Evolutionary conservation across 2,888 invertebrate species (phyloP), one percentile per base, ranked within the genome.

Genomic region (Leptodirus hochenwartii): DNA sequence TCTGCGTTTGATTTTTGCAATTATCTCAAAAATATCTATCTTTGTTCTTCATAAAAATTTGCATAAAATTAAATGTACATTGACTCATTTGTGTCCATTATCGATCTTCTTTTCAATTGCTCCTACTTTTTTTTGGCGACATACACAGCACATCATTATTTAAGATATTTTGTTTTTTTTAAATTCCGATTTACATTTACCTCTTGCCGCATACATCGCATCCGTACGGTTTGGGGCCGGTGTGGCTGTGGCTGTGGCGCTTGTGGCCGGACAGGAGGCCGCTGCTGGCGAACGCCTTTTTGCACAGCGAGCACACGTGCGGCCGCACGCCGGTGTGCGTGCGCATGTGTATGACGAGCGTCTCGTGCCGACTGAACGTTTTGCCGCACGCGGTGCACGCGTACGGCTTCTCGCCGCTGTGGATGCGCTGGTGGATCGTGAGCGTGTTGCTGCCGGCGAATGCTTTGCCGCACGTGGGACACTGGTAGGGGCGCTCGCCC

Each of bases 371-470:
- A 34, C 50, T 53, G 29, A 58, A 58, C 2, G 48, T 44, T 40
- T 56, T 56, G 4, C 47, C 50, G 36, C 56, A 56, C 11, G 46
- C 32, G 26, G 43, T 46, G 32, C 58, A 58, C 8, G 41, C 38
- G 35, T 53, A 57, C 0, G 58, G 58, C 38, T 51, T 54, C 38
- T 56, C 56, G 2, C 57, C 58, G 3, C 55, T 55, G 35, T 56
- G 56, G 11, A 49, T 54, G 12, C 54, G 43, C 31, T 53, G 53
- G 39, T 57, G 57, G 26, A 56, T 52, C 4, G 51, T 50, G 4
- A 57, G 41, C 4, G 57, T 56, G 32, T 54, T 56, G 1, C 54
- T 55, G 16, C 56, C 54, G 2, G 57, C 55, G 38, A 58, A 58
- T 3, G 56, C 52, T 42, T 56, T 57, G 5, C 56, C 56, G 33